Percentiles rank a stretch among this genome's conserved stretches.
Conservation (phyloP, 2,888 invertebrate genomes). For the Ochropacha duplaris region DNA sequence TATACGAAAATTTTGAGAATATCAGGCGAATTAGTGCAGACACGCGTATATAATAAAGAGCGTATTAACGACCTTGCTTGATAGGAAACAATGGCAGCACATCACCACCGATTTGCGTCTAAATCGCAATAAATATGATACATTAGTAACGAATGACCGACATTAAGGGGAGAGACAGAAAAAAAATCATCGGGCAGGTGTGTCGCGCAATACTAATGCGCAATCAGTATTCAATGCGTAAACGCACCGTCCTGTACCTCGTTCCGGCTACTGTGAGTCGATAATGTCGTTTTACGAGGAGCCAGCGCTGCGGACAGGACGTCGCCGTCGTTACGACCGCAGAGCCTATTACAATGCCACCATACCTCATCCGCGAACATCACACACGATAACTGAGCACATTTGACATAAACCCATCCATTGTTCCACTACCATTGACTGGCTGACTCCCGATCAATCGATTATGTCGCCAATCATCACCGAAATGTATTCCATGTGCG, state of each 20-base stretch:
- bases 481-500: conserved; percentile 55
- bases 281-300: conserved; percentile 82
- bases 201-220: conserved; percentile 80
- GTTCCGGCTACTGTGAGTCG: conserved; percentile 83
- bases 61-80: conserved; percentile 59
- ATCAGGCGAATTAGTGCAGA: conserved; percentile 6
- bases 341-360: conserved; percentile 80
- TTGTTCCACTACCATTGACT: conserved; percentile 69
- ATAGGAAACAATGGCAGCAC: conserved; percentile 61
- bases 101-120: conserved; percentile 59
- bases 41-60: conserved; percentile 43
- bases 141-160: conserved; percentile 80
- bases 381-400: conserved; percentile 52
- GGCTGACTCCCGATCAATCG: conserved; percentile 42
- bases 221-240: conserved; percentile 79
- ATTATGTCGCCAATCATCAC: conserved; percentile 40
- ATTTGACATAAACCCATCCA: conserved; percentile 44
- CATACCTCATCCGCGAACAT: conserved; percentile 69
- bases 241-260: conserved; percentile 80
- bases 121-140: conserved; percentile 79
- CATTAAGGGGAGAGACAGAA: conserved; percentile 79
- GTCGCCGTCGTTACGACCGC: conserved; percentile 80
- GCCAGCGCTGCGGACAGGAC: conserved; percentile 79
- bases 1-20: conserved; percentile 12
- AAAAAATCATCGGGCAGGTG: conserved; percentile 79